These are phyloP conservation scores for Polyommatus icarus DNA, from an alignment of 2,888 invertebrate genomes.

Conservation along the genomic window DNA sequence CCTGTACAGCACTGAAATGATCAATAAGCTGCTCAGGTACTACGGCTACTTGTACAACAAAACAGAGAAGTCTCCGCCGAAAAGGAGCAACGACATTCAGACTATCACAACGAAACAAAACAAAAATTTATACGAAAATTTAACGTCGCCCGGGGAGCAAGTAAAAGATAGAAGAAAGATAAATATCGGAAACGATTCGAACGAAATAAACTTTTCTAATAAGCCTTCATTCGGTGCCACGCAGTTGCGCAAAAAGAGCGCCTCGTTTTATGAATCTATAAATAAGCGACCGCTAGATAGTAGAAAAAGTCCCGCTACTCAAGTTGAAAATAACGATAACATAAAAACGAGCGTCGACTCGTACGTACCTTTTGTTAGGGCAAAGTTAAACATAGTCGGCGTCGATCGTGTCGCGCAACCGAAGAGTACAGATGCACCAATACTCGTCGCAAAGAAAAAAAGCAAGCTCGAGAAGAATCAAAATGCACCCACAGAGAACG, in stretches of 20 bases:
- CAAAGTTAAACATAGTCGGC: slow-evolving; percentile 15
- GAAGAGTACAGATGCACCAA: neutral
- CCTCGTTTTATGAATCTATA: slow-evolving; percentile 7
- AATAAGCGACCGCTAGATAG: neutral
- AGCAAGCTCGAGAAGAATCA: slow-evolving; percentile 41
- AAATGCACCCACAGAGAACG: slow-evolving; percentile 46
- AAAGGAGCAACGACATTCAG: slow-evolving; percentile 46
- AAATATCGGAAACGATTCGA: slow-evolving; percentile 1
- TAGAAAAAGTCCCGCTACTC: neutral
- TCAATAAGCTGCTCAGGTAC: slow-evolving; percentile 71
- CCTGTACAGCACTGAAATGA: slow-evolving; percentile 77
- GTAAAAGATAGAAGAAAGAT: neutral
- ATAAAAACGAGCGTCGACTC: slow-evolving; percentile 54
- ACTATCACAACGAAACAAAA: slow-evolving; percentile 44
- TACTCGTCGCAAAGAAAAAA: neutral
- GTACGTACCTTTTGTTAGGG: slow-evolving; percentile 40
- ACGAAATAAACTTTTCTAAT: slow-evolving; percentile 6
- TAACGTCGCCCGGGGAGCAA: neutral
- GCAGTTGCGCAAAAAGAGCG: neutral
- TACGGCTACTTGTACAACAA: slow-evolving; percentile 74
- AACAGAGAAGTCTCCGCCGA: slow-evolving; percentile 61
- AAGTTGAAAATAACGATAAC: neutral
- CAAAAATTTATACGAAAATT: slow-evolving; percentile 38
- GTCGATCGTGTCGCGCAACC: neutral
- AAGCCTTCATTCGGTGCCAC: slow-evolving; percentile 2